These are phyloP conservation scores for Tetramorium parvispinum DNA, from an alignment of 1,140 invertebrate species.

Conservation along the genomic window DNA sequence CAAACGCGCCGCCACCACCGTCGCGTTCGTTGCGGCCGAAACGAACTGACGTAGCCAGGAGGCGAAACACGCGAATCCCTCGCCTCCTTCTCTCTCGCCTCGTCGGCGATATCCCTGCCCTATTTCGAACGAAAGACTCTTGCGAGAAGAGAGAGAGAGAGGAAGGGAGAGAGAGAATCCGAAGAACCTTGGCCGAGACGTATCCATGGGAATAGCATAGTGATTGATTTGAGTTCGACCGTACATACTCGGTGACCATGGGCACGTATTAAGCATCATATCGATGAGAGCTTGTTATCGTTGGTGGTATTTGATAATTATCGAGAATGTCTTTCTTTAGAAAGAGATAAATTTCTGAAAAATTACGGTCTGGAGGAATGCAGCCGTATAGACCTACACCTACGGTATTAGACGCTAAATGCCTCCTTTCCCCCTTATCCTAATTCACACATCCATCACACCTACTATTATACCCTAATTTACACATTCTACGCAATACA, in stretches of 20 bases:
- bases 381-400: slow-evolving; percentile 13
- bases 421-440: background rate
- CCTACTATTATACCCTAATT: slow-evolving; percentile 35
- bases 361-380: slow-evolving; percentile 16
- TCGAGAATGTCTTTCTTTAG: background rate
- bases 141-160: background rate
- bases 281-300: background rate
- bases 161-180: background rate
- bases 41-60: slow-evolving; percentile 58
- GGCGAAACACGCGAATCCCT: slow-evolving; percentile 60
- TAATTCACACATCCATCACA: slow-evolving; percentile 47
- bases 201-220: slow-evolving; percentile 7
- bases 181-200: slow-evolving; percentile 24
- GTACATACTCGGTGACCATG: background rate
- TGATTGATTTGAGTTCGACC: slow-evolving; percentile 34
- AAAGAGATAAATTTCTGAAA: background rate
- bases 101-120: slow-evolving; percentile 46
- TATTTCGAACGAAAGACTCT: slow-evolving; percentile 31
- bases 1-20: slow-evolving; percentile 63
- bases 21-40: slow-evolving; percentile 55
- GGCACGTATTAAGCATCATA: background rate
- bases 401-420: slow-evolving; percentile 11
- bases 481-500: background rate
- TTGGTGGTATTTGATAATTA: slow-evolving; percentile 4
- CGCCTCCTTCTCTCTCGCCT: slow-evolving; percentile 46